Base-by-base conservation (phyloP, 2,113 vertebrate genomes). In the Chionodraco myersi region DNA sequence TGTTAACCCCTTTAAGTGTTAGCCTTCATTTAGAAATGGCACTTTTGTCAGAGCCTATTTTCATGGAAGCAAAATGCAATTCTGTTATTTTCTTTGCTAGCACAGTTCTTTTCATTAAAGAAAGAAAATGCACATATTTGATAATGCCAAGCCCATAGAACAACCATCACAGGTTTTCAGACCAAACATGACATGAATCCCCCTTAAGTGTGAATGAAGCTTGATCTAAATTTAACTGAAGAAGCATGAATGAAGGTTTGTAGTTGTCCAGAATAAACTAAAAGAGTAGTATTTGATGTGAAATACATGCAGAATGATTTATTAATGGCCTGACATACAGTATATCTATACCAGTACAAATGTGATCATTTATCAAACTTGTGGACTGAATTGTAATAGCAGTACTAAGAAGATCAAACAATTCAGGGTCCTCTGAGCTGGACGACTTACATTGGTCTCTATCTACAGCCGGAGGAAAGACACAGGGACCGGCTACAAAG, bases 221-320 rank as follows among this genome's bases (percentile, higher is more conserved):
- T 48, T 30, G 41, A 57, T 66, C 21, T 51, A 12, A 57, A 49
- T 44, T 82, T 10, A 70, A 34, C 8, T 26, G 10, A 79, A 52
- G 26, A 11, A 11, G 21, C 58, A 68, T 47, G 12, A 77, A 26
- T 56, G 2, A 73, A 49, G n/a, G 57, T 6, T n/a, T 10, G 14
- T 75, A 0, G 54, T 66, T 52, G 74, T 4, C n/a, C 48, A 1
- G 12, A 18, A 2, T 36, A 18, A 56, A 64, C 67, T 3, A 48
- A 66, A 10, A 53, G 2, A 9, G 7, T n/a, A 0, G 2, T 7
- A 61, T 64, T 36, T 11, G 34, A 6, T 2, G 16, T 58, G 16
- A 48, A 53, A 67, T 6, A n/a, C 1, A 26, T 11, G 9, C 8
- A 1, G 4, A 30, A n/a, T 77, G 5, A 71, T 45, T 62, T 23